Percentiles rank a stretch among this genome's conserved stretches.
These are phyloP conservation scores for Sinotaia quadrata DNA, from an alignment of 2,888 invertebrate species.

Conservation along the genomic window DNA sequence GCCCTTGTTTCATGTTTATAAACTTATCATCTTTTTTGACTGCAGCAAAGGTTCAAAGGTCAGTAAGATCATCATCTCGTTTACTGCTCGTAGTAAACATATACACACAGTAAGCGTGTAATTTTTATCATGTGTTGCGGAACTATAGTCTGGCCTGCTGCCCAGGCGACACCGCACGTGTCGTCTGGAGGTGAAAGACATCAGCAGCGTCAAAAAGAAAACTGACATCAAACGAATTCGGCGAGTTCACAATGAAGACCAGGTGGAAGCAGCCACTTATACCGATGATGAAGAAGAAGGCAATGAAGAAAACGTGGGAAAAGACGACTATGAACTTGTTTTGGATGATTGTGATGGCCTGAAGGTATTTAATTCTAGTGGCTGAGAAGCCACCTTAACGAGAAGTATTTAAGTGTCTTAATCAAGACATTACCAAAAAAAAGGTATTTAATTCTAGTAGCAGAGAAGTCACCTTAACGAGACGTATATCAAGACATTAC, in stretches of 20 bases:
- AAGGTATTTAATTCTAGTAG: too few species aligned
- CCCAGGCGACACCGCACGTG: conserved; percentile 44
- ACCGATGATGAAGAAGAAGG: background rate
- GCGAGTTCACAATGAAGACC: background rate
- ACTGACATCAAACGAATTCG: conserved; percentile 25
- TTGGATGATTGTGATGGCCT: background rate
- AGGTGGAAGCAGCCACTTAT: background rate
- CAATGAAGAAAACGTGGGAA: conserved; percentile 4
- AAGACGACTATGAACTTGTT: conserved; percentile 6
- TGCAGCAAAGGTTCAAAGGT: conserved; percentile 49
- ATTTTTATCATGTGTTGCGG: too few species aligned
- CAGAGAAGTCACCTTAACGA: too few species aligned
- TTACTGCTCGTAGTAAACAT: too few species aligned
- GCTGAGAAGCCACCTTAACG: background rate
- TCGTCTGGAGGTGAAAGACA: conserved; percentile 47
- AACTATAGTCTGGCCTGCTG: conserved; percentile 26
- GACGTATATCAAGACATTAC: too few species aligned
- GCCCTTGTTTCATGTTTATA: too few species aligned
- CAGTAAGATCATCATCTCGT: too few species aligned
- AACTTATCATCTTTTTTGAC: conserved; percentile 42
- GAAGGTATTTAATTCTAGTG: conserved; percentile 4
- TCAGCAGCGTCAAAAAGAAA: conserved; percentile 36
- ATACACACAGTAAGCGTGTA: too few species aligned
- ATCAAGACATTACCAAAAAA: too few species aligned
- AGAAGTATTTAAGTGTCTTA: background rate